Percentiles rank a stretch among this genome's conserved stretches.
Conservation (phyloP, 2,113 vertebrate genomes). For the Lichenostomus cassidix region DNA sequence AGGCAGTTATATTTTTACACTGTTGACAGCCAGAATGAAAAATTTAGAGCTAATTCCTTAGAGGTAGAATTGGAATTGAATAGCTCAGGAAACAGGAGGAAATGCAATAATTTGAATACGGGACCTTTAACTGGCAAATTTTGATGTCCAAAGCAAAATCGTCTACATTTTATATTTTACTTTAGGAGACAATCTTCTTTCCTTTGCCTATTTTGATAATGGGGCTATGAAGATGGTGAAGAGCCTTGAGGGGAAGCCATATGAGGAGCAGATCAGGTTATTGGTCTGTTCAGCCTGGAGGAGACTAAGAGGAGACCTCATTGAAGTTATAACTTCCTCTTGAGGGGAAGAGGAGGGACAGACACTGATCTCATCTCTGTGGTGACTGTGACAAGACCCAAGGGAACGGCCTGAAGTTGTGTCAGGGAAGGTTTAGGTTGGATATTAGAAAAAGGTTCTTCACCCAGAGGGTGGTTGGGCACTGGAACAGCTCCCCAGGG, state of each 20-base stretch:
- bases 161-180: not conserved
- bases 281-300: not conserved
- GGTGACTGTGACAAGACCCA: fast-evolving
- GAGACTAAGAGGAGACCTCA: not conserved
- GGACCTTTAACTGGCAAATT: not conserved
- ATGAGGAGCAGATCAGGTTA: not conserved
- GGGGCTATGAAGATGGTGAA: not conserved
- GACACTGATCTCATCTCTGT: not conserved
- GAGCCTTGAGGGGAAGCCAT: not conserved
- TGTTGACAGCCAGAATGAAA: not conserved
- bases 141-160: not conserved
- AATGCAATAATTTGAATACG: not conserved
- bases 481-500: not conserved
- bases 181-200: not conserved
- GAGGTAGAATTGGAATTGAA: not conserved
- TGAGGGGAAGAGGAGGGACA: not conserved
- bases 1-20: not conserved
- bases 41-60: not conserved
- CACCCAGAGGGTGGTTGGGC: not conserved
- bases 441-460: not conserved
- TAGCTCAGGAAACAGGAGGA: not conserved
- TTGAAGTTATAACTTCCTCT: fast-evolving
- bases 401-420: not conserved
- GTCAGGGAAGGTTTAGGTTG: not conserved
- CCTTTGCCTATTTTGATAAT: not conserved